Evolutionary conservation across 2,113 vertebrate species (phyloP).

Genomic region (Pluvialis apricaria): DNA sequence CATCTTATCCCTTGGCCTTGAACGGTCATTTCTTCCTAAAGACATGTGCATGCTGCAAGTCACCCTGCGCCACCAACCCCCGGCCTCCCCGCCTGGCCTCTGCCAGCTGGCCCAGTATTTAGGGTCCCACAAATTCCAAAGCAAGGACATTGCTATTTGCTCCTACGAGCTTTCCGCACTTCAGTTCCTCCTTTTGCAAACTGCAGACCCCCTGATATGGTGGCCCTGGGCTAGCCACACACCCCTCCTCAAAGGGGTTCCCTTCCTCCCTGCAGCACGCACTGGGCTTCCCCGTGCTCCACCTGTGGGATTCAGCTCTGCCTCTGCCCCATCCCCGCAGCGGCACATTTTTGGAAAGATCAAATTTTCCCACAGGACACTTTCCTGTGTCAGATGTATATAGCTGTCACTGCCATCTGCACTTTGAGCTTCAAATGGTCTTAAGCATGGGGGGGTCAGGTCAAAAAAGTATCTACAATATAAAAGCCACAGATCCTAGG

Average conservation of each 20-base stretch:
- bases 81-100: not conserved
- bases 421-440: not conserved
- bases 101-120: not conserved
- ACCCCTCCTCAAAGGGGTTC: not conserved
- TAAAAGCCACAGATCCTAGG: not conserved
- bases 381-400: not conserved
- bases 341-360: not conserved
- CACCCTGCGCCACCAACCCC: not conserved
- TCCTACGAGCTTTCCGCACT: not conserved
- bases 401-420: not conserved
- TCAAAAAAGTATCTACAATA: not conserved
- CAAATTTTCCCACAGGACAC: not conserved
- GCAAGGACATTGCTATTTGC: not conserved
- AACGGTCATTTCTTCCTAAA: not conserved
- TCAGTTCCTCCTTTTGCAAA: not conserved
- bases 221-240: not conserved
- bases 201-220: not conserved
- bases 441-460: not conserved
- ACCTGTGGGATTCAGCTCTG: fast-evolving
- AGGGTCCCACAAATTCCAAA: not conserved
- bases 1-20: not conserved
- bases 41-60: not conserved
- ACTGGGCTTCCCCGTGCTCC: not conserved
- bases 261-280: not conserved
- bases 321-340: not conserved